Base-by-base conservation (phyloP, 2,888 invertebrate genomes). In the Leucophenga maculata region DNA sequence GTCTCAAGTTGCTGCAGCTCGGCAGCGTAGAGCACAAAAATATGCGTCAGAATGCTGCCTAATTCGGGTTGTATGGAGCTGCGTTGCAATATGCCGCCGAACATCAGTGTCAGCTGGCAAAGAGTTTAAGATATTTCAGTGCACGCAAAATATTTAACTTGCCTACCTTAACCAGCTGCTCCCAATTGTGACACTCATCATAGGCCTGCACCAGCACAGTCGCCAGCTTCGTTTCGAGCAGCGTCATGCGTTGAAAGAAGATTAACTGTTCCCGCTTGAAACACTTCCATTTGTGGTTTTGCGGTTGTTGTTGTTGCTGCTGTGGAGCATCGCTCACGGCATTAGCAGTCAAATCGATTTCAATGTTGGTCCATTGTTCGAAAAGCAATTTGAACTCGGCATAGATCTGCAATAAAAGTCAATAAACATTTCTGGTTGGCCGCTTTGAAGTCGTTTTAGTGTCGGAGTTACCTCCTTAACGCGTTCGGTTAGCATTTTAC, bases 191-290 rank as follows among this genome's bases (percentile, higher is more conserved):
- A 74, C 91, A 91, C 70, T 92, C 92, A 77, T 91, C 91, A 84
- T 91, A 91, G 9, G 91, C 91, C 76, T 90, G 90, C 18, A 90
- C 88, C 68, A 92, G 89, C 62, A 92, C 89, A 8, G 91, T 90
- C 39, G 91, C 91, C 68, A 93, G 84, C 70, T 91, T 88, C 69
- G 91, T 87, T 79, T 93, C 93, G 75, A 90, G 75, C 32, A 85
- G 74, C 14, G 84, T 80, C 70, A 89, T 85, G 26, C 86, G 86
- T 9, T 78, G 75, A 62, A 87, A 87, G 66, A 92, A 90, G 69
- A 89, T 88, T 20, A 83, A 84, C 54, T 90, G 87, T 6, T 90
- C 89, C 74, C 91, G 91, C 77, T 91, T 90, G 13, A 91, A 90
- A 75, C 91, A 91, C n/a, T 80, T 80, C 77, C 77, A 82, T 31